Percentiles rank a stretch among this genome's conserved stretches.
These are phyloP conservation scores for Pachypanchax playfairii DNA, from an alignment of 2,113 vertebrate species.

Conservation along the genomic window DNA sequence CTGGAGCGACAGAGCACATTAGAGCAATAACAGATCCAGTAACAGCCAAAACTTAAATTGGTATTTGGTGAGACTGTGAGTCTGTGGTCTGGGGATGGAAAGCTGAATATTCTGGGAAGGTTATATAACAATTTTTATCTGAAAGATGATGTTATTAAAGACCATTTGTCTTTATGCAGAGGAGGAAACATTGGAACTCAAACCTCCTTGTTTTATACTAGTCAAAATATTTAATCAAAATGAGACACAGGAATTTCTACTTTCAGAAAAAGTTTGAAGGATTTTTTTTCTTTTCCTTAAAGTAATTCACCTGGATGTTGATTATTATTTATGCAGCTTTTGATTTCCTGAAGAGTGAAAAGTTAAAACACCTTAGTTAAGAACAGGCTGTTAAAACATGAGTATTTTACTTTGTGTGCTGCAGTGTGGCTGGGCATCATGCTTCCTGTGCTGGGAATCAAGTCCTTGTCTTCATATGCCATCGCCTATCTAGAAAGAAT, in stretches of 20 bases:
- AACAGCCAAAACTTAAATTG: neutral
- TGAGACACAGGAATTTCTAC: neutral
- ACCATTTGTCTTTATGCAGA: neutral
- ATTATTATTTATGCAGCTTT: too few relatives aligned
- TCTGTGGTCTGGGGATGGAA: conserved; percentile 8
- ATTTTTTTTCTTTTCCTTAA: too few relatives aligned
- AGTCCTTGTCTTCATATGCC: conserved; percentile 88
- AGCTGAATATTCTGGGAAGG: conserved; percentile 20
- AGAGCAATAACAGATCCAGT: conserved; percentile 1
- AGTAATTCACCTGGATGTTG: too few relatives aligned
- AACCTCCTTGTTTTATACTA: too few relatives aligned
- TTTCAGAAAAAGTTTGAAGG: too few relatives aligned
- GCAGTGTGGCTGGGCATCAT: conserved; percentile 96
- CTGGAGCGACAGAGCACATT: conserved; percentile 33
- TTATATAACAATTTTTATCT: conserved; percentile 16
- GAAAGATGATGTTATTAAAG: conserved; percentile 7
- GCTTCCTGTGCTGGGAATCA: conserved; percentile 95
- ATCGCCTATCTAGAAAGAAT: conserved; percentile 92
- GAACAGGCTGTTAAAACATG: neutral
- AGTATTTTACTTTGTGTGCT: conserved; percentile 22
- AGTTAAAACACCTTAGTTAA: neutral
- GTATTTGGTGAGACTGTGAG: neutral
- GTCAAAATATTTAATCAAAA: neutral
- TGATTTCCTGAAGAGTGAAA: conserved; percentile 1
- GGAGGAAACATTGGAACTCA: neutral